A percentile compares a stretch with the other conserved stretches of the same genome.
These are phyloP conservation scores for Ephydatia muelleri DNA, from an alignment of 37 sponge, comb jelly and placozoan genomes.

Conservation along the genomic window DNA sequence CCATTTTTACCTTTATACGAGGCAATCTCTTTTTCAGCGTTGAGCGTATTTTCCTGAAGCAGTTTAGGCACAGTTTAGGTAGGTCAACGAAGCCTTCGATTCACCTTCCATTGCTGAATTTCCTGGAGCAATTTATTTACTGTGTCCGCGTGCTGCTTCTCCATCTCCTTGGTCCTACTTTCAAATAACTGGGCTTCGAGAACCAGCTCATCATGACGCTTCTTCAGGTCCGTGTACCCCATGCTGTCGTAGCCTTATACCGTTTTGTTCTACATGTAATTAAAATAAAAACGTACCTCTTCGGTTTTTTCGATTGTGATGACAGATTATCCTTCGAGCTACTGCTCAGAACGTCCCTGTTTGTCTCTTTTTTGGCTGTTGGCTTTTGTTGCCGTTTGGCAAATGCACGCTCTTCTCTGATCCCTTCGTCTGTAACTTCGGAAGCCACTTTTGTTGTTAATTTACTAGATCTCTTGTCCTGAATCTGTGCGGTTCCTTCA, in stretches of 20 bases:
- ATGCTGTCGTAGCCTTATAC: slow-evolving; percentile 16
- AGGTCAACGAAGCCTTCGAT: neutral
- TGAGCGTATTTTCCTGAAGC: slow-evolving; percentile 7
- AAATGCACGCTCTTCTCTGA: neutral
- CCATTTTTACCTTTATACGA: slow-evolving; percentile 20
- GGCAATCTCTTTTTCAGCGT: slow-evolving; percentile 3
- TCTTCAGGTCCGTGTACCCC: slow-evolving; percentile 59
- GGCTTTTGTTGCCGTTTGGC: neutral
- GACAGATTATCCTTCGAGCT: slow-evolving; percentile 10
- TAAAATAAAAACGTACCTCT: neutral
- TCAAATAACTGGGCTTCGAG: slow-evolving; percentile 2
- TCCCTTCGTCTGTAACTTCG: neutral
- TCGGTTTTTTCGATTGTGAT: neutral
- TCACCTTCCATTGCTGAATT: slow-evolving; percentile 28
- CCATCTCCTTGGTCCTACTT: neutral
- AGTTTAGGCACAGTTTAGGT: neutral
- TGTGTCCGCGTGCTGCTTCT: neutral
- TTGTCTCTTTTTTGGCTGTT: neutral
- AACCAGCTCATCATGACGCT: slow-evolving; percentile 19
- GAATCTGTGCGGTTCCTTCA: neutral
- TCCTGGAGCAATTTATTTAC: slow-evolving; percentile 10
- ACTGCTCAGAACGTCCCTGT: neutral
- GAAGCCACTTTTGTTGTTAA: neutral
- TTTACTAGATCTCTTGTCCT: neutral
- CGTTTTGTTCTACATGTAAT: neutral